A percentile compares a stretch with the other conserved stretches of the same genome.
These are phyloP conservation scores for Macrocentrus cingulum DNA, from an alignment of 1,140 invertebrate species.

Conservation along the genomic window DNA sequence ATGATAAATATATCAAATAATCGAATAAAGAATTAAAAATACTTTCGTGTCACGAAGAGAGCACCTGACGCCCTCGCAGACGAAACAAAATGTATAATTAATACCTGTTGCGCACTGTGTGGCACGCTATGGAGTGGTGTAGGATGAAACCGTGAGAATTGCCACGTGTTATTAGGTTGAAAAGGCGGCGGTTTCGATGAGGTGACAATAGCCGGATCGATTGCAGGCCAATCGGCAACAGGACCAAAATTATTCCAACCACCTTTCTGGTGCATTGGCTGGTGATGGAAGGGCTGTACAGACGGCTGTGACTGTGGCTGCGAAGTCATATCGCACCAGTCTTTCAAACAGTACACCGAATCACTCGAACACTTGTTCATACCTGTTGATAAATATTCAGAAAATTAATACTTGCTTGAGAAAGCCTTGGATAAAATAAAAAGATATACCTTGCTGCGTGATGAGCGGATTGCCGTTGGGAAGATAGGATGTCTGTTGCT, in stretches of 20 bases:
- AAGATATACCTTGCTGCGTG: constrained; percentile 45
- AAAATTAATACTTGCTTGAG: too few relatives aligned
- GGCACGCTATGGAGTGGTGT: constrained; percentile 46
- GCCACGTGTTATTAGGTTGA: constrained; percentile 55
- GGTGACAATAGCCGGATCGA: constrained; percentile 85
- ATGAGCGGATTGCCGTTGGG: constrained; percentile 52
- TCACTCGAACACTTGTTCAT: constrained; percentile 59
- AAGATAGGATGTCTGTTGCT: constrained; percentile 55
- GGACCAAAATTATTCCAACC: constrained; percentile 57
- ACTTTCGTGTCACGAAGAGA: too few relatives aligned
- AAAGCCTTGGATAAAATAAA: too few relatives aligned
- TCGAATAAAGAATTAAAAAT: too few relatives aligned
- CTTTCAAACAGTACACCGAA: constrained; percentile 51
- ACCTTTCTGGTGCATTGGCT: constrained; percentile 50
- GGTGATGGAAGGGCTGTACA: constrained; percentile 52
- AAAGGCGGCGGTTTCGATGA: constrained; percentile 64
- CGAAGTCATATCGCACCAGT: constrained; percentile 55
- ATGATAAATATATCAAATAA: not conserved
- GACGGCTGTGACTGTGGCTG: constrained; percentile 47
- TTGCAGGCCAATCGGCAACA: constrained; percentile 75
- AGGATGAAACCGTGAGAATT: constrained; percentile 53
- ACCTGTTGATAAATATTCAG: too few relatives aligned
- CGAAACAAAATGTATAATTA: too few relatives aligned
- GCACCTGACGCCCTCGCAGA: too few relatives aligned
- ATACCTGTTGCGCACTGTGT: constrained; percentile 55